phyloP scores from a whole-genome alignment of 2,113 vertebrate species.

The Pyxicephalus adspersus region DNA sequence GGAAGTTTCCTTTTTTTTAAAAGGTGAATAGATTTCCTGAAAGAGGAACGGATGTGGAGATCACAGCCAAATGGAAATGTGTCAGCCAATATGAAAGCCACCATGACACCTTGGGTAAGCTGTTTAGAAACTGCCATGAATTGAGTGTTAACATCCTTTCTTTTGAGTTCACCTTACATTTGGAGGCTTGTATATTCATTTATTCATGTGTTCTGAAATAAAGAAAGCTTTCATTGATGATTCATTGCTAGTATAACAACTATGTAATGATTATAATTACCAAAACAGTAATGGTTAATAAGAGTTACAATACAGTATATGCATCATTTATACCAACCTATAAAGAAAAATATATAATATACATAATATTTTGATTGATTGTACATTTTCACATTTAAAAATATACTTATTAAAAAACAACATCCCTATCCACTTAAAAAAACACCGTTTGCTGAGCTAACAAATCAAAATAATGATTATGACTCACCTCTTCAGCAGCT shows the following conservation, averaged over 20 bases:
- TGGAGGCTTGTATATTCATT: background rate
- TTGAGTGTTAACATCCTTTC: background rate
- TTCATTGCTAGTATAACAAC: background rate
- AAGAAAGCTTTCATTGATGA: background rate
- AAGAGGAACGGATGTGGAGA: conserved; percentile 17
- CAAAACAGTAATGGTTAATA: too few relatives aligned
- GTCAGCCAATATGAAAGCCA: background rate
- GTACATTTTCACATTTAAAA: too few relatives aligned
- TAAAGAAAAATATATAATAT: too few relatives aligned
- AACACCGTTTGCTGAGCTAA: too few relatives aligned
- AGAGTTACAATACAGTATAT: too few relatives aligned
- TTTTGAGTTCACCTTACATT: background rate
- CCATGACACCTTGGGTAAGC: background rate
- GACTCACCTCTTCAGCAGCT: too few relatives aligned
- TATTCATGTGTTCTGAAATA: background rate
- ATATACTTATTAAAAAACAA: too few relatives aligned
- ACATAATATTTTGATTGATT: too few relatives aligned
- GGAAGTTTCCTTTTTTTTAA: conserved; percentile 22
- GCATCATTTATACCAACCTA: too few relatives aligned
- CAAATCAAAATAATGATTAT: too few relatives aligned
- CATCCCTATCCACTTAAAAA: too few relatives aligned
- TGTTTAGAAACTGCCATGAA: background rate
- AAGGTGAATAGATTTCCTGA: conserved; percentile 9
- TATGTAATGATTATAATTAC: background rate
- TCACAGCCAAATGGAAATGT: conserved; percentile 14